Evolutionary conservation across 2,888 invertebrate genomes (phyloP).

Genomic region (Antheraea yamamai): DNA sequence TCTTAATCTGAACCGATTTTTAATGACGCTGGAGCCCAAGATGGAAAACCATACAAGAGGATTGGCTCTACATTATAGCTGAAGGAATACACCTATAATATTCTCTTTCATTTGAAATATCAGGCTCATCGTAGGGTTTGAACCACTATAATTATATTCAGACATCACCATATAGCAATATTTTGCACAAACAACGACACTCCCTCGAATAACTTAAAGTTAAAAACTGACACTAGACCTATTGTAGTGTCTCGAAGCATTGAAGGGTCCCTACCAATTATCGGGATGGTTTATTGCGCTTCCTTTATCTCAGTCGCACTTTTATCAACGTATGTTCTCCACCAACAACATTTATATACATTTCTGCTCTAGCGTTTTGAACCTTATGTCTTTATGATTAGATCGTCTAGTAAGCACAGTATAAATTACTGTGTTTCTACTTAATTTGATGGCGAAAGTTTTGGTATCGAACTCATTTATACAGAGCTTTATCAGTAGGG

Average conservation of each 20-base stretch:
- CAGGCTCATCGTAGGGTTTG: too few relatives aligned
- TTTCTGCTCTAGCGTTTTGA: conserved; percentile 29
- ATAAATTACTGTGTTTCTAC: conserved; percentile 50
- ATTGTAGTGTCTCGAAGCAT: conserved; percentile 34
- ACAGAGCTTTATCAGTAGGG: conserved; percentile 58
- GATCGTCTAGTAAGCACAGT: neutral
- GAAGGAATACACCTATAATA: neutral
- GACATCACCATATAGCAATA: neutral
- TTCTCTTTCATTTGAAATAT: neutral
- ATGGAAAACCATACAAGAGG: neutral
- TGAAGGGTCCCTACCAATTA: conserved; percentile 71
- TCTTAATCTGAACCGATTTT: neutral
- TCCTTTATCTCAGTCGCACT: conserved; percentile 60
- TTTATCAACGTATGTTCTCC: conserved; percentile 71
- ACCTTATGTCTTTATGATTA: conserved; percentile 37
- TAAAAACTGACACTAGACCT: neutral
- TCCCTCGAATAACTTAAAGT: neutral
- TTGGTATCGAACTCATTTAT: conserved; percentile 73
- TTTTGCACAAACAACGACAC: neutral
- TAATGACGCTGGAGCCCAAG: neutral
- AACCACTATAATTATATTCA: neutral
- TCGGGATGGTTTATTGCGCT: conserved; percentile 73
- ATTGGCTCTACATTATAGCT: neutral
- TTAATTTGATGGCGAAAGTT: conserved; percentile 78
- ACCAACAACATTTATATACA: conserved; percentile 27